A percentile compares a stretch with the other conserved stretches of the same genome.
These are phyloP conservation scores for Drosophila trapezifrons DNA, from an alignment of 1,140 invertebrate genomes.

Conservation along the genomic window DNA sequence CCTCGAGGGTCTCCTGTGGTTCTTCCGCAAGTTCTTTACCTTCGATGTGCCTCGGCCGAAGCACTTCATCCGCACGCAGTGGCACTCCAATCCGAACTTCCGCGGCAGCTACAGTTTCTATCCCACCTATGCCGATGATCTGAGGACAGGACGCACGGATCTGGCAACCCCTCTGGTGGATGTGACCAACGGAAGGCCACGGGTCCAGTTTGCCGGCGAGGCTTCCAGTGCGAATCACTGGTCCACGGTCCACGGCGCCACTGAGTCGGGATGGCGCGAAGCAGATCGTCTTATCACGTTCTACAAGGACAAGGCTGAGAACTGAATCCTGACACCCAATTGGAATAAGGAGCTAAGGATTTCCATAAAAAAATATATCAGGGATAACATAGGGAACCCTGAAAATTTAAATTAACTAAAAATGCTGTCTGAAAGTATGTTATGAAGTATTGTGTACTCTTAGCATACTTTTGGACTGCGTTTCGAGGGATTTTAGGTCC, in stretches of 20 bases:
- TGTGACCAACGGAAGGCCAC: slow-evolving; percentile 83
- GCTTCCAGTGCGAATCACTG: slow-evolving; percentile 88
- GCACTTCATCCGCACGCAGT: slow-evolving; percentile 84
- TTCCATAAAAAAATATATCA: not conserved
- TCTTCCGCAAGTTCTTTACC: slow-evolving; percentile 84
- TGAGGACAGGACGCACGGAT: slow-evolving; percentile 84
- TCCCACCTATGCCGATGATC: slow-evolving; percentile 86
- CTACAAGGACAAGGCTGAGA: slow-evolving; percentile 29
- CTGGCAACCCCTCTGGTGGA: slow-evolving; percentile 86
- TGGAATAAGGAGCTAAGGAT: no score
- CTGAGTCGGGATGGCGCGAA: slow-evolving; percentile 91
- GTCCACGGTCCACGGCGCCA: slow-evolving; percentile 92
- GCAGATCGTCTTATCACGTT: slow-evolving; percentile 85
- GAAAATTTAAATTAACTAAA: no score
- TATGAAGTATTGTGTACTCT: no score
- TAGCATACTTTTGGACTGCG: no score
- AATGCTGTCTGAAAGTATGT: no score
- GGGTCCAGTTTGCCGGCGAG: slow-evolving; percentile 90
- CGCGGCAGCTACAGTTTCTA: slow-evolving; percentile 89
- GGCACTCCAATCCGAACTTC: slow-evolving; percentile 88
- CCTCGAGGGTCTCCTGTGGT: slow-evolving; percentile 80
- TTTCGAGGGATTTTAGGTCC: no score
- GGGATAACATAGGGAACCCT: no score
- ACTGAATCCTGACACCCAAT: not conserved
- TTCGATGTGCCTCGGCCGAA: slow-evolving; percentile 57